Evolutionary conservation across 2,888 invertebrate genomes (phyloP), one percentile per base, ranked within the genome.

Genomic region (Pristionchus entomophagus): DNA sequence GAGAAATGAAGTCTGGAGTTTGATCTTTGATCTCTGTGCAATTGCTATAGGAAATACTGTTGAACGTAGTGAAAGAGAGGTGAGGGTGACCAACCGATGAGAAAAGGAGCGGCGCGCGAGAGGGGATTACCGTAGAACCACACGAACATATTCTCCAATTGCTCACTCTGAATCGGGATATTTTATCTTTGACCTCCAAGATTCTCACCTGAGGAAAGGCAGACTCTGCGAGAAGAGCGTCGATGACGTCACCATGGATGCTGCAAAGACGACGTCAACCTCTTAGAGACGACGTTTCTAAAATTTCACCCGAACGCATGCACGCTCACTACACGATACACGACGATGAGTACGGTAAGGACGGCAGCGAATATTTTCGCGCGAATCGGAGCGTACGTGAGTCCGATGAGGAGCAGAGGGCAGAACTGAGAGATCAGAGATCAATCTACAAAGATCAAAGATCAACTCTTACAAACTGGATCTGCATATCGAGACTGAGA

Each of bases 401-500:
- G 78, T n/a, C 85, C 73, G 84, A 86, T 88, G 29, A 89, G 83
- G 29, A 88, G 45, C n/a, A 89, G 38, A 0, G 90, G 90, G 26
- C 87, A 86, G 19, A 85, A 86, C 88, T 89, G 86, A 29, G 86
- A 73, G 73, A 73, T 73, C 73, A 73, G 32, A 73, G 45, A 73
- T 73, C 22, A 69, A 69, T 35, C 10, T 69, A 38, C 38, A 45
- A 12, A 73, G n/a, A 45, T 38, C 65, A 69, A 69, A 22, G 65
- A 69, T 73, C 41, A 73, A 80, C 83, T 22, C 22, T n/a, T n/a
- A 91, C 89, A 85, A 91, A 53, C 69, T 89, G 90, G 12, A 91
- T 86, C 73, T 91, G 91, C 80, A 91, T 88, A 86, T 91, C 91
- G 35, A 91, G 87, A 17, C 89, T 87, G 56, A 91, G 87, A 45